Evolutionary conservation across 2,797 vertebrate species (phyloP).

Genomic region (Iguana delicatissima): DNA sequence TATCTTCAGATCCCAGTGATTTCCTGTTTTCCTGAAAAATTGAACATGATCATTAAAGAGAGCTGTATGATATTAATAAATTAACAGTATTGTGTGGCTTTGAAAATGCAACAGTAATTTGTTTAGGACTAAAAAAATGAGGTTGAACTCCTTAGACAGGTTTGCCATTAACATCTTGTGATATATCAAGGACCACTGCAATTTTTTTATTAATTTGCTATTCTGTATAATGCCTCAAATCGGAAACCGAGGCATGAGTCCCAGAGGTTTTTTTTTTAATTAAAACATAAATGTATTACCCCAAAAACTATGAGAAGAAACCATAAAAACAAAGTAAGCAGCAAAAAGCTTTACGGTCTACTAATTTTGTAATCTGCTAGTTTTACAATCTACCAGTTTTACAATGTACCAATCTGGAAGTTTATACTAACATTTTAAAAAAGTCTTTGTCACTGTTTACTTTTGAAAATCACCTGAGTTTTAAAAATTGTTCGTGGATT

Average conservation of each 20-base stretch:
- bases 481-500: background rate
- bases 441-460: background rate
- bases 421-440: background rate
- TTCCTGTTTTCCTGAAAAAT: slow-evolving; percentile 71
- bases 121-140: background rate
- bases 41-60: slow-evolving; percentile 57
- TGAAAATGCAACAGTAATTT: slow-evolving; percentile 21
- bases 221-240: background rate
- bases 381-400: background rate
- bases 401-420: background rate
- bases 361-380: no score
- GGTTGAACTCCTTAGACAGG: background rate
- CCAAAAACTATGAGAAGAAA: background rate
- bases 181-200: background rate
- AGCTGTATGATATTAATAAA: slow-evolving; percentile 26
- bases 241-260: background rate
- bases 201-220: background rate
- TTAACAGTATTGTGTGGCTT: slow-evolving; percentile 39
- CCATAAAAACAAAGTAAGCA: background rate
- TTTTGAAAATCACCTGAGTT: background rate
- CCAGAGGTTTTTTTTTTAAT: background rate
- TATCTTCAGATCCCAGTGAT: slow-evolving; percentile 58
- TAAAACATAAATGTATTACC: background rate
- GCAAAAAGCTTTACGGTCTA: background rate
- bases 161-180: background rate